Evolutionary conservation across 2,797 vertebrate genomes (phyloP).

Genomic region (Strix occidentalis): DNA sequence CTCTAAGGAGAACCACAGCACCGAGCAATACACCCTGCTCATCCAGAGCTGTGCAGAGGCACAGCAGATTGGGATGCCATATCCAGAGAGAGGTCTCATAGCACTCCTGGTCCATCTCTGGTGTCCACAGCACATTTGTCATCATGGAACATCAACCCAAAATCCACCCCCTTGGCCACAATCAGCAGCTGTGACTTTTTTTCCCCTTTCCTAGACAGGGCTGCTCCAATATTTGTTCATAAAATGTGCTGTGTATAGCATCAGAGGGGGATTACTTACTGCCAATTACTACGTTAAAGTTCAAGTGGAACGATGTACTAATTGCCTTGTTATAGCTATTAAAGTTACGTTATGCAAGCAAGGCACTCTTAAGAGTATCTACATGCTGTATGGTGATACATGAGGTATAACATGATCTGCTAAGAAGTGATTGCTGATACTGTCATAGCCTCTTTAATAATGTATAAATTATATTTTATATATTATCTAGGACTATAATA

Average conservation of each 20-base stretch:
- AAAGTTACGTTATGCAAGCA: constrained; percentile 49
- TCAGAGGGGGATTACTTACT: constrained; percentile 25
- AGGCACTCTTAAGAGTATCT: constrained; percentile 30
- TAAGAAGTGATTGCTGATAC: neutral
- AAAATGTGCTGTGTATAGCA: neutral
- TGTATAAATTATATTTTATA: neutral
- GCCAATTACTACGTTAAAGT: constrained; percentile 49
- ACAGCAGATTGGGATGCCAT: neutral
- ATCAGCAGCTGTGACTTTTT: neutral
- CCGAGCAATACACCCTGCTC: neutral
- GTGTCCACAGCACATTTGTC: neutral
- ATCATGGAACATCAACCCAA: neutral
- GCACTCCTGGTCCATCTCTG: neutral
- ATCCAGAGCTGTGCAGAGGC: accelerated
- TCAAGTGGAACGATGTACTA: constrained; percentile 61
- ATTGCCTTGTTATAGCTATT: constrained; percentile 64
- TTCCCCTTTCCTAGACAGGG: neutral
- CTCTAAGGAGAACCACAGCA: neutral
- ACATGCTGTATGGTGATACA: neutral
- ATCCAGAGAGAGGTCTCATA: neutral
- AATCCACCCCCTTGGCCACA: neutral
- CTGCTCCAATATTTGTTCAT: neutral
- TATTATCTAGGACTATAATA: neutral
- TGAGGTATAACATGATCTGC: neutral
- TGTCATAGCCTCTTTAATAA: neutral